Conservation (phyloP, 2,888 invertebrate genomes). For the Drosophila nigricruria region DNA sequence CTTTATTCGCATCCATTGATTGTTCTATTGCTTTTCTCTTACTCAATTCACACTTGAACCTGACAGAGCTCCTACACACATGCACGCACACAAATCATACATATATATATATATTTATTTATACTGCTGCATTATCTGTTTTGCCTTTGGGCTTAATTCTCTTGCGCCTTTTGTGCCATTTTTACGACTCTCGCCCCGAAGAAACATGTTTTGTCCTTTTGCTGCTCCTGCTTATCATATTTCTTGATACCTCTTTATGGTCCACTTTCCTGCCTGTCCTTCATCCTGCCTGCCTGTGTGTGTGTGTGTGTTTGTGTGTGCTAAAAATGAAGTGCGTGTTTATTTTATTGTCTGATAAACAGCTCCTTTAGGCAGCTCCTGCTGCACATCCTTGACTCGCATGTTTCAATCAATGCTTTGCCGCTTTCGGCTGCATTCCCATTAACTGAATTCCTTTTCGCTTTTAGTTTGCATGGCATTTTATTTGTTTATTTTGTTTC, state of each 20-base stretch:
- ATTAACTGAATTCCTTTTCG: neutral
- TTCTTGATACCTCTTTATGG: constrained; percentile 54
- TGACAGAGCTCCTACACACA: constrained; percentile 30
- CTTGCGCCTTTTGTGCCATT: constrained; percentile 62
- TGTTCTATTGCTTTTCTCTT: constrained; percentile 43
- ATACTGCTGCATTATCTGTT: constrained; percentile 17
- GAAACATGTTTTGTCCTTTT: constrained; percentile 42
- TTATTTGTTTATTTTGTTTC: neutral
- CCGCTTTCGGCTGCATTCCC: constrained; percentile 1
- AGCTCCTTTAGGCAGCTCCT: constrained; percentile 53
- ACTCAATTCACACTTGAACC: constrained; percentile 71
- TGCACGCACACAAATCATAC: constrained; percentile 17
- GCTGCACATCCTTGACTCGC: constrained; percentile 1
- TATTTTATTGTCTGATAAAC: constrained; percentile 81
- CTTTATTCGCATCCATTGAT: constrained; percentile 45
- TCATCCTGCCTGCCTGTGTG: no score
- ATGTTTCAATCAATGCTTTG: neutral
- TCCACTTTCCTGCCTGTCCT: constrained; percentile 44
- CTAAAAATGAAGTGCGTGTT: constrained; percentile 71
- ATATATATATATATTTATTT: constrained; percentile 32
- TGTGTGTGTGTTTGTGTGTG: constrained; percentile 21
- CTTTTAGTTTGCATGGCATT: constrained; percentile 20
- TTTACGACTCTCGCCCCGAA: constrained; percentile 69
- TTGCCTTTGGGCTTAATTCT: constrained; percentile 59
- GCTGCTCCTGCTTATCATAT: constrained; percentile 46